Percentiles rank a stretch among this genome's conserved stretches.
Evolutionary conservation across 1,140 invertebrate genomes (phyloP).

Genomic region (Trigoniulus corallinus): DNA sequence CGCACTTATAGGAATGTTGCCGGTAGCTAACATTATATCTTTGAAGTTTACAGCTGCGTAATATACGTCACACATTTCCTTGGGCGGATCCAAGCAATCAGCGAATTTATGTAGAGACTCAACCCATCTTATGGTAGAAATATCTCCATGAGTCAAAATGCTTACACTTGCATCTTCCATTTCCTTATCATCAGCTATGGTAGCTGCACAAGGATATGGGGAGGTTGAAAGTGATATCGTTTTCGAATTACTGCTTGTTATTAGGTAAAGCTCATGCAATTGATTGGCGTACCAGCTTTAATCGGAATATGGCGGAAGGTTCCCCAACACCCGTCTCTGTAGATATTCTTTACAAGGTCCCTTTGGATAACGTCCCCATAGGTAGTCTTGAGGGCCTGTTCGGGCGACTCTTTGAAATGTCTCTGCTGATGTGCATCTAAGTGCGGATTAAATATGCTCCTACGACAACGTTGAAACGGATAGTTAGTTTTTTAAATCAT

Average conservation of each 20-base stretch:
- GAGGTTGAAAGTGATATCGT: too few relatives aligned
- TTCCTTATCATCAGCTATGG: constrained; percentile 5
- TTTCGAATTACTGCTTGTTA: too few relatives aligned
- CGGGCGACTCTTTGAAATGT: constrained; percentile 9
- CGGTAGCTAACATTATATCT: constrained; percentile 92
- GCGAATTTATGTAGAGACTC: constrained; percentile 52
- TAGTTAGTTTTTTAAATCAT: too few relatives aligned
- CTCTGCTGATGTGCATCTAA: constrained; percentile 19
- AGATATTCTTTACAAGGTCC: constrained; percentile 70
- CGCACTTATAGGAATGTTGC: constrained; percentile 89
- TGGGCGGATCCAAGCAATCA: constrained; percentile 23
- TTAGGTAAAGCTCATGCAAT: background rate
- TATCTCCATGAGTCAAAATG: constrained; percentile 69
- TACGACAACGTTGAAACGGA: too few relatives aligned
- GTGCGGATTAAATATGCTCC: constrained; percentile 4
- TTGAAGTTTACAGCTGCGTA: constrained; percentile 92
- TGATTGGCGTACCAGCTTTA: constrained; percentile 15
- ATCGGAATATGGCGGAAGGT: constrained; percentile 57
- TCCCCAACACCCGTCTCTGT: constrained; percentile 62
- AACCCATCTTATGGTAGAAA: constrained; percentile 84
- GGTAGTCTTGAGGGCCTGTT: constrained; percentile 26
- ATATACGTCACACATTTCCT: constrained; percentile 72
- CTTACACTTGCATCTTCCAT: constrained; percentile 85
- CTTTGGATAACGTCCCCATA: constrained; percentile 47
- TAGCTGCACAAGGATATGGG: background rate